Percentiles rank a stretch among this genome's conserved stretches.
phyloP scores from a whole-genome alignment of 2,888 invertebrate species.

The Anthophora plumipes region DNA sequence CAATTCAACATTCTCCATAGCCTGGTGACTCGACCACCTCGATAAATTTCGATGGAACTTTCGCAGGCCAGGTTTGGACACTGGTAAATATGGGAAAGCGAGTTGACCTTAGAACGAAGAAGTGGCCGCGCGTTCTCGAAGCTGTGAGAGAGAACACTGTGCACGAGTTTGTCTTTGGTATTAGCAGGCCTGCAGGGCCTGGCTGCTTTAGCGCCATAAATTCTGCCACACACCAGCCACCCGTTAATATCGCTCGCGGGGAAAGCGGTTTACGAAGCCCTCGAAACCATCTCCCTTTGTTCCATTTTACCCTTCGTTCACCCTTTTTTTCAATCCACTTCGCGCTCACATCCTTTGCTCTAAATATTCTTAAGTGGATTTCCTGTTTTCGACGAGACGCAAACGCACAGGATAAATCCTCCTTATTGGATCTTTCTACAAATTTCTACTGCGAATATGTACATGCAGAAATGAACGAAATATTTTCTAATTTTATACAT shows the following conservation, averaged over 20 bases:
- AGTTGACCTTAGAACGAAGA: conserved; percentile 65
- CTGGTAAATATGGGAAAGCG: conserved; percentile 61
- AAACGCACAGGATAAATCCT: conserved; percentile 12
- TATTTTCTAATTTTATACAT: too few species aligned
- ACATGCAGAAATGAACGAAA: too few species aligned
- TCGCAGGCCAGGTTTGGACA: conserved; percentile 7
- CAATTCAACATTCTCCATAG: conserved; percentile 22
- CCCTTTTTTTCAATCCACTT: neutral
- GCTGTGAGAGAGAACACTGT: conserved; percentile 46
- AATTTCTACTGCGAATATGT: too few species aligned
- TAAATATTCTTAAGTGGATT: neutral
- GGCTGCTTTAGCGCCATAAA: conserved; percentile 74
- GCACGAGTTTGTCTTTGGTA: conserved; percentile 81
- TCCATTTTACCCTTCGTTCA: conserved; percentile 30
- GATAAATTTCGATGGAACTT: conserved; percentile 66
- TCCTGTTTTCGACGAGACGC: conserved; percentile 3
- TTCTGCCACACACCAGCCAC: conserved; percentile 69
- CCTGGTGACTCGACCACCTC: conserved; percentile 55
- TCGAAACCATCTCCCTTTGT: conserved; percentile 61
- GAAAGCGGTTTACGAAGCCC: conserved; percentile 80
- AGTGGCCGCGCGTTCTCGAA: conserved; percentile 54
- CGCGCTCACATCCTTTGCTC: too few species aligned
- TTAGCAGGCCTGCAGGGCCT: conserved; percentile 70
- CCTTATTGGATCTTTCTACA: neutral
- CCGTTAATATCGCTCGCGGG: conserved; percentile 76